Evolutionary conservation across 2,888 invertebrate species (phyloP), one percentile per base, ranked within the genome.

Genomic region (Habrosyne pyritoides): DNA sequence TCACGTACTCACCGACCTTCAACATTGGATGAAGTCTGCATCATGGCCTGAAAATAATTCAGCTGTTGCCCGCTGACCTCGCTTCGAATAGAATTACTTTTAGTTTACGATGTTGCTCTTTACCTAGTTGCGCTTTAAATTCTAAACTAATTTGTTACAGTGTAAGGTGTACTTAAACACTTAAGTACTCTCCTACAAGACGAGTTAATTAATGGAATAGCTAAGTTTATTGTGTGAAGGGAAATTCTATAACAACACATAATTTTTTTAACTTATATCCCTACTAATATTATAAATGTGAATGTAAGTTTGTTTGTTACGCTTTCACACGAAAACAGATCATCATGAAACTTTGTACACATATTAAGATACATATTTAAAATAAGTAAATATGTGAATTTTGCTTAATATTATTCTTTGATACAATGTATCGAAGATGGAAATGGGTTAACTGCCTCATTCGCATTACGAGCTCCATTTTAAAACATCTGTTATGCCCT

Each of bases 1-100:
- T 56, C 67, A 63, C 70, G 65, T 71, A 67, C 64, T 61, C 59
- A 28, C 26, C 71, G 81, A 73, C 86, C 84, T 84, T 83, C 82
- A 69, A 59, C 67, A 63, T 66, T 64, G 67, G 61, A 71, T 71
- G 59, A 66, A 69, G 73, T 72, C 71, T 75, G 79, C 84, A 85
- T 87, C 89, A 86, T 77, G 67, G 67, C 78, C 84, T 84, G 82
- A 83, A 87, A 89, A 89, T 89, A 89, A 80, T 84, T 75, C 73
- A 58, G 67, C 60, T 61, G 58, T 60, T 67, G 70, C 66, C 68
- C 68, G 66, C 69, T 74, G 80, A 75, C 83, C 85, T 83, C 80
- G 81, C 69, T 73, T 63, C 61, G 66, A 65, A 70, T 74, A 71
- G 74, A 66, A 73, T 79, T 76, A 77, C 72, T 66, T 73, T 69